These are phyloP conservation scores for Poicephalus meyeri DNA, from an alignment of 2,113 vertebrate genomes.

Conservation along the genomic window DNA sequence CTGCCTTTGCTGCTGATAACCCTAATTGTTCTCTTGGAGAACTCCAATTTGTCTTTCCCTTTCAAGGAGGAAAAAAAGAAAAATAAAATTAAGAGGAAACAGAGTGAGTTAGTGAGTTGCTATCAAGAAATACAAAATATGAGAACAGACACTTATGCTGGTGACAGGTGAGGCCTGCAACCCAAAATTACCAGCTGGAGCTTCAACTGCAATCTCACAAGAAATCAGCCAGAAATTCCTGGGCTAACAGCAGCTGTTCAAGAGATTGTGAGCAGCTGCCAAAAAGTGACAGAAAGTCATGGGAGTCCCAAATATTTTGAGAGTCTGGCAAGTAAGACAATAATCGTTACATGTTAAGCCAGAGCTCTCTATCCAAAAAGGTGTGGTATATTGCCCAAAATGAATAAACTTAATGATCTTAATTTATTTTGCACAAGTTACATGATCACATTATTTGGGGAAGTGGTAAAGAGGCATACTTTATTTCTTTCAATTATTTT, in stretches of 20 bases:
- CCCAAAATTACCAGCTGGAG: background rate
- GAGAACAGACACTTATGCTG: background rate
- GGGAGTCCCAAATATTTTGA: constrained; percentile 9
- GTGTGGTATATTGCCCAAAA: background rate
- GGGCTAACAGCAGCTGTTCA: background rate
- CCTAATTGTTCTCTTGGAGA: background rate
- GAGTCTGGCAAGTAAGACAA: background rate
- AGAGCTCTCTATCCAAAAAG: background rate
- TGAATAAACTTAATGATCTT: background rate
- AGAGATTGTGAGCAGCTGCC: background rate
- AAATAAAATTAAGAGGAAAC: background rate
- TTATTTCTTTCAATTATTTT: background rate
- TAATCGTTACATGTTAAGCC: background rate
- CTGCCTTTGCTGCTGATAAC: background rate
- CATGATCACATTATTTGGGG: background rate
- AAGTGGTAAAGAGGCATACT: background rate
- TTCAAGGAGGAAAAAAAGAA: background rate
- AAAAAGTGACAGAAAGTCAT: background rate
- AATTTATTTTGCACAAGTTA: background rate
- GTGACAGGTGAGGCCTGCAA: background rate
- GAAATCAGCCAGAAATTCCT: constrained; percentile 7
- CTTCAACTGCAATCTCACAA: background rate
- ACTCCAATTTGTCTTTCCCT: background rate
- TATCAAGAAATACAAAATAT: background rate
- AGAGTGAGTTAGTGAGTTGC: background rate